Base-by-base conservation (phyloP, 1,140 invertebrate species). In the Drosophila yakuba region DNA sequence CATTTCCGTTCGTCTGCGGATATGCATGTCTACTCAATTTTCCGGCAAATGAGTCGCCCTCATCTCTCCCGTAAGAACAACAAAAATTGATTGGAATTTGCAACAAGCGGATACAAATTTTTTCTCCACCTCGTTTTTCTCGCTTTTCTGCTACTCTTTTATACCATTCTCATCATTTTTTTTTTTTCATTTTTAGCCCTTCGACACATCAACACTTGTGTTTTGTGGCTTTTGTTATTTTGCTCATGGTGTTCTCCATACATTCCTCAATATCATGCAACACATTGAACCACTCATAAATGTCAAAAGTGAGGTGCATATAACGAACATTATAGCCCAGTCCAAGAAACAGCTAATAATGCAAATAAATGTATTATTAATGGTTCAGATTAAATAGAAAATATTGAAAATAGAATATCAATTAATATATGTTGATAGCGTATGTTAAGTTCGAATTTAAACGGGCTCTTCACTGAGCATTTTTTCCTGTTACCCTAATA, bases 1-100 rank as follows among this genome's bases (percentile, higher is more conserved):
- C 88, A 86, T 76, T 79, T 91, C 81, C 85, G 72, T 71, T 64
- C 43, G 68, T 62, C 50, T 59, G 32, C 78, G 83, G 80, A 89
- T 80, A 67, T 90, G 74, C 81, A 86, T 82, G 84, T 90, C 88
- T 89, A 74, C 75, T 85, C 89, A 91, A 91, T 91, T 91, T 91
- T 91, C 74, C 88, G 67, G 78, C 80, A 89, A 89, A 89, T 89
- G 77, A 90, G 68, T 80, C 64, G 51, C 57, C 63, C 64, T 60
- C 74, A 71, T 60, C 55, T 60, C 60, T 41, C 61, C 64, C 64
- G 62, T 58, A 44, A 67, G 48, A 80, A 60, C 74, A 63, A 77
- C 61, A 71, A 69, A 85, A 85, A 89, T 89, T 89, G 84, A 89
- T 89, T 89, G 84, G 80, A 89, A 90, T 89, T 81, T 78, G 71